Evolutionary conservation across 2,888 invertebrate species (phyloP).

Genomic region (Apotomis capreana): DNA sequence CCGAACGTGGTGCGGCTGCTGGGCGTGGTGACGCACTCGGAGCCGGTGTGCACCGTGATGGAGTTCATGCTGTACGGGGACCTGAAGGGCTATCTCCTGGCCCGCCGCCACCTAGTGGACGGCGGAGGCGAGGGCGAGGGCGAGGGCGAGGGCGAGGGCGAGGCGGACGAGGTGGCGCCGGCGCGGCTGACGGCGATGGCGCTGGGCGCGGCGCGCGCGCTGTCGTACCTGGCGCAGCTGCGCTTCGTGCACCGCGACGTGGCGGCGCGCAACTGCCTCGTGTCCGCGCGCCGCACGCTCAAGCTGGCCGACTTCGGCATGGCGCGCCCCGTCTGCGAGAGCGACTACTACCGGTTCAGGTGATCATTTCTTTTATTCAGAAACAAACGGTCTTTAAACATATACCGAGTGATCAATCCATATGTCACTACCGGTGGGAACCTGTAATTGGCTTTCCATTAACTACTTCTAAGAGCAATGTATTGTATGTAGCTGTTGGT

Average conservation of each 20-base stretch:
- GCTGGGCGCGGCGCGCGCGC: constrained; percentile 92
- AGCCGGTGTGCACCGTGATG: constrained; percentile 96
- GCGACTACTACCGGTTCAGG: constrained; percentile 92
- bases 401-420: too few species aligned
- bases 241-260: constrained; percentile 96
- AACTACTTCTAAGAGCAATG: too few species aligned
- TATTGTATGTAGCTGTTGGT: too few species aligned
- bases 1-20: constrained; percentile 93
- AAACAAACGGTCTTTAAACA: too few species aligned
- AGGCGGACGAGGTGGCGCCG: constrained; percentile 85
- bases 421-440: too few species aligned
- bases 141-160: constrained; percentile 72
- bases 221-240: constrained; percentile 91
- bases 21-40: constrained; percentile 93
- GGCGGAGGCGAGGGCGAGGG: constrained; percentile 87
- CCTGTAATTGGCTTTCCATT: too few species aligned
- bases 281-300: constrained; percentile 88
- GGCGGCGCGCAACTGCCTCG: constrained; percentile 90
- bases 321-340: constrained; percentile 94
- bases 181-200: constrained; percentile 93
- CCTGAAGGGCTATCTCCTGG: constrained; percentile 93
- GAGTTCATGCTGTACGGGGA: constrained; percentile 97
- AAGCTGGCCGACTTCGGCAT: constrained; percentile 96
- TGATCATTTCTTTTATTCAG: background rate
- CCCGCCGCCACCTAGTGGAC: constrained; percentile 91